These are phyloP conservation scores for Melanotaenia duboulayi DNA, from an alignment of 2,113 vertebrate species.

Conservation along the genomic window DNA sequence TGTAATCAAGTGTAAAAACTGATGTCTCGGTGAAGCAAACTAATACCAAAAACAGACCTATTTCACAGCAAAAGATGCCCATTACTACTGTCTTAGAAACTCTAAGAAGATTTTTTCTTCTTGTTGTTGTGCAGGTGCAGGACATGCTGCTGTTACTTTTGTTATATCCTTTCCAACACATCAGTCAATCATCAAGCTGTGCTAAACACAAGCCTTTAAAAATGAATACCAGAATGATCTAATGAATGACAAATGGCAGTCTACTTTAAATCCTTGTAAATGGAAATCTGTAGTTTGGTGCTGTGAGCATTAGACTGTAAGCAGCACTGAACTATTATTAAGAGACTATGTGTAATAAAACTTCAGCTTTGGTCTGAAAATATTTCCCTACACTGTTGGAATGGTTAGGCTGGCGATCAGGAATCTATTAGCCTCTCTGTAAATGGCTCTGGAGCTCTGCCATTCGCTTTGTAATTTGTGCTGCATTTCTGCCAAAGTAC, in stretches of 20 bases:
- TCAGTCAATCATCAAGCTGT: not conserved
- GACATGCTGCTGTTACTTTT: not conserved
- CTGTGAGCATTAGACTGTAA: slow-evolving; percentile 45
- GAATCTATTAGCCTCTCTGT: slow-evolving; percentile 77
- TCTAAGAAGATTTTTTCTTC: not conserved
- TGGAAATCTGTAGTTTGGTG: slow-evolving; percentile 40
- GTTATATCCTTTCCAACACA: not conserved
- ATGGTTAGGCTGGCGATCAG: slow-evolving; percentile 61
- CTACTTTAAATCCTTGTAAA: slow-evolving; percentile 38
- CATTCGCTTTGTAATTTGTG: slow-evolving; percentile 97
- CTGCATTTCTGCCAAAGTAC: slow-evolving; percentile 75
- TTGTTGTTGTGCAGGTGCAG: not conserved
- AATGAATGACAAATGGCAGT: slow-evolving; percentile 5
- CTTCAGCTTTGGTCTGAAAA: slow-evolving; percentile 62
- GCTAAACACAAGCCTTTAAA: not conserved
- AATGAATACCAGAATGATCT: not conserved
- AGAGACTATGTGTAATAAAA: slow-evolving; percentile 75
- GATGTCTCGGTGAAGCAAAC: not conserved
- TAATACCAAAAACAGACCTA: not conserved
- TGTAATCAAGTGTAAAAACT: slow-evolving; percentile 11
- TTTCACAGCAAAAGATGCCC: not conserved
- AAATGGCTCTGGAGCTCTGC: slow-evolving; percentile 79
- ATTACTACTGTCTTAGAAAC: not conserved
- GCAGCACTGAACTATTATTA: slow-evolving; percentile 64
- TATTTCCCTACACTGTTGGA: slow-evolving; percentile 66